Conservation (phyloP, 1,140 invertebrate species). For the Schlechtendalia chinensis region DNA sequence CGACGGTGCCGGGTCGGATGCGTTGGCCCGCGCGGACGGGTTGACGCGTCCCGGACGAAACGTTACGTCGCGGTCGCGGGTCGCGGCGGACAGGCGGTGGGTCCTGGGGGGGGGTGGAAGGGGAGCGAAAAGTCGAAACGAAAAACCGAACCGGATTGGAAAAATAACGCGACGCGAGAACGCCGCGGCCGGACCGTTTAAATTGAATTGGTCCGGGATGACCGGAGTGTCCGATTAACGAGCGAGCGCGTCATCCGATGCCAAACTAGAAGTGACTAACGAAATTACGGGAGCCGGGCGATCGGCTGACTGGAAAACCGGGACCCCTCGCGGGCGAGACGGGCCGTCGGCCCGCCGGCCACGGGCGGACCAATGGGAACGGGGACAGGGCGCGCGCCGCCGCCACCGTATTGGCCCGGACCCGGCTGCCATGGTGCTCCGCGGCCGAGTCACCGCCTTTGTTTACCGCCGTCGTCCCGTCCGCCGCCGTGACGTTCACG, state of each 20-base stretch:
- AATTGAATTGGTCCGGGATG: constrained; percentile 51
- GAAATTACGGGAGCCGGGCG: constrained; percentile 52
- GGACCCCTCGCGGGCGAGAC: not conserved
- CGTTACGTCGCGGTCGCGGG: not conserved
- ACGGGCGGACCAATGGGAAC: constrained; percentile 23
- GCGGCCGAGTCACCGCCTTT: constrained; percentile 33
- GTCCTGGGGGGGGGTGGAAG: not conserved
- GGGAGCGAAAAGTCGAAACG: not conserved
- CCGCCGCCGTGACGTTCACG: no score
- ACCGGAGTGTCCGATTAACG: constrained; percentile 49
- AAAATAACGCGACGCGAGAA: not conserved
- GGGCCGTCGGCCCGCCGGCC: not conserved
- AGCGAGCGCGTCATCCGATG: constrained; percentile 49
- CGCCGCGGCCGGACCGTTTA: constrained; percentile 43
- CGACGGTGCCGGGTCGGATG: not conserved
- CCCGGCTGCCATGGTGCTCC: constrained; percentile 28
- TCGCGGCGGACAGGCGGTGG: not conserved
- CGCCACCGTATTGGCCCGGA: constrained; percentile 25
- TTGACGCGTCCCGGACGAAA: no score
- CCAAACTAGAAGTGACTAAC: constrained; percentile 55
- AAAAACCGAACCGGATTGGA: not conserved
- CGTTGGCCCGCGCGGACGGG: no score
- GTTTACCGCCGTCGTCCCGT: no score
- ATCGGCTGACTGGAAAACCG: constrained; percentile 49
- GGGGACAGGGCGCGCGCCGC: constrained; percentile 29